phyloP scores from a whole-genome alignment of 92 coral and sea anemone genomes.

The Blastomussa wellsi region DNA sequence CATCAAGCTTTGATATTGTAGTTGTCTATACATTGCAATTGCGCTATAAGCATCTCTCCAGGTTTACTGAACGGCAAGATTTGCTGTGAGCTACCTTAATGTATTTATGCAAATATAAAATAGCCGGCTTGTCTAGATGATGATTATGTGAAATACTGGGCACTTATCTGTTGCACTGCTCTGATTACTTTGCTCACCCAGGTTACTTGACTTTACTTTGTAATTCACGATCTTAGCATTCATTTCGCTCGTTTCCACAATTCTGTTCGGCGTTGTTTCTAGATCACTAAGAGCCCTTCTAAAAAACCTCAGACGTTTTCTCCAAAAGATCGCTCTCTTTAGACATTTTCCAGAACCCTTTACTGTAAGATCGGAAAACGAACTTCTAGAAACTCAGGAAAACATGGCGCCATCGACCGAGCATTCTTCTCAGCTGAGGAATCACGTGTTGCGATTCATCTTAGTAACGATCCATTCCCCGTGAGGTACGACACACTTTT shows the following conservation, averaged over 20 bases:
- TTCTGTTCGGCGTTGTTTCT: background rate
- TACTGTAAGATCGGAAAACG: background rate
- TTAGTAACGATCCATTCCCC: background rate
- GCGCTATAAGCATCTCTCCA: background rate
- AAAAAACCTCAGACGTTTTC: background rate
- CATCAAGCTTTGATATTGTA: background rate
- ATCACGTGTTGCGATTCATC: background rate
- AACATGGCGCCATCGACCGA: background rate
- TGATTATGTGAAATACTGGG: background rate
- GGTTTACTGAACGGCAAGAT: conserved; percentile 1
- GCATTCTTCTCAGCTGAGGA: background rate
- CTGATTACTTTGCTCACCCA: background rate
- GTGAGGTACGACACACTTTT: background rate
- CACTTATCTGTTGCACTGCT: background rate
- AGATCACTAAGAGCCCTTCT: background rate
- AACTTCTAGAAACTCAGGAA: background rate
- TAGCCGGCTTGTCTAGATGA: background rate
- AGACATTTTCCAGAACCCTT: background rate
- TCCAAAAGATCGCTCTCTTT: background rate
- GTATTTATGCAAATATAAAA: background rate
- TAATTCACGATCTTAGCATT: background rate
- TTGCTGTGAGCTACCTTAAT: background rate
- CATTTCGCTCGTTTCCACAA: background rate
- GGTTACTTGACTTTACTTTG: too few species aligned
- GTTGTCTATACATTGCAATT: too few species aligned